phyloP scores from a whole-genome alignment of 2,113 vertebrate genomes.

The Crypturellus undulatus region DNA sequence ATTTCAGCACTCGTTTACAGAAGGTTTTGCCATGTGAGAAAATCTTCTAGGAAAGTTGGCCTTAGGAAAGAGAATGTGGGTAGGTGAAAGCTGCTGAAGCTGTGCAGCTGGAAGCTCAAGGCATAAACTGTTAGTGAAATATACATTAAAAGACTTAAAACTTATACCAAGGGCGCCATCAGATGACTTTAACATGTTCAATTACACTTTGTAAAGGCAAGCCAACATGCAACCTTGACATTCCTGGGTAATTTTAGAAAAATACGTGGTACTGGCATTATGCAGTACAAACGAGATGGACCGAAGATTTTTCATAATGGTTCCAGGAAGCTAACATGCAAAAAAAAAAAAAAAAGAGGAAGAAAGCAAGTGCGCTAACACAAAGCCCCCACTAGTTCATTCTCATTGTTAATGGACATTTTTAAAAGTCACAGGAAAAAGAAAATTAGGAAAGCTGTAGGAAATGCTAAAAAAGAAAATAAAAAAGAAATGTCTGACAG shows the following conservation, averaged over 20 bases:
- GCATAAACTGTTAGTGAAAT: conserved; percentile 17
- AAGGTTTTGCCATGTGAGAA: not conserved
- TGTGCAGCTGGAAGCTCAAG: conserved; percentile 27
- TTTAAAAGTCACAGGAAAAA: conserved; percentile 26
- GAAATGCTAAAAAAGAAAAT: not conserved
- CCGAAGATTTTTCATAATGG: conserved; percentile 27
- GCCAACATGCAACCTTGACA: not conserved
- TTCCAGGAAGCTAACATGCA: conserved; percentile 43
- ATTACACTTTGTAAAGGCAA: not conserved
- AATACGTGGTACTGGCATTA: not conserved
- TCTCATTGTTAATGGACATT: conserved; percentile 15
- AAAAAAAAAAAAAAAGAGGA: conserved; percentile 1
- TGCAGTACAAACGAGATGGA: not conserved
- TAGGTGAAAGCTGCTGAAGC: conserved; percentile 55
- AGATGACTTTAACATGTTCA: not conserved
- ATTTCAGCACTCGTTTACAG: not conserved
- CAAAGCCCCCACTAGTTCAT: not conserved
- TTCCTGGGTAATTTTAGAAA: not conserved
- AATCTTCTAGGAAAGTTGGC: conserved; percentile 38
- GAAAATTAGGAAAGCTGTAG: conserved; percentile 42
- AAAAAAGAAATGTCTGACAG: conserved; percentile 3
- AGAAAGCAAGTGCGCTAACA: not conserved
- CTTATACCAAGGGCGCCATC: not conserved
- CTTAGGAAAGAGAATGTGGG: conserved; percentile 39
- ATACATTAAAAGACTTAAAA: not conserved